Base-by-base conservation (phyloP, 2,888 invertebrate species). In the Eupithecia exiguata region DNA sequence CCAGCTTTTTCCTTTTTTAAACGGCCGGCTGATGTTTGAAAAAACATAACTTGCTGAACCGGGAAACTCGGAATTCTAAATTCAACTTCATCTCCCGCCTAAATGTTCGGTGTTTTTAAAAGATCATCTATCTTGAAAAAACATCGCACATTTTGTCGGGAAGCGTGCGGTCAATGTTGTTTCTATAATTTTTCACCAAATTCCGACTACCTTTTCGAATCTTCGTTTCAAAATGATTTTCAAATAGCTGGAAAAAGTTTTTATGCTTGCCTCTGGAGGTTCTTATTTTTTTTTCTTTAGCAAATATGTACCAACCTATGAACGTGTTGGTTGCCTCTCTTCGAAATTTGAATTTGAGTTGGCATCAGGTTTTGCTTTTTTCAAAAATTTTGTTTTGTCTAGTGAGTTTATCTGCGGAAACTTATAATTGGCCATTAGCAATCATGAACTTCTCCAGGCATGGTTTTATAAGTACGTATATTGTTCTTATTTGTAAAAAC, bases 1-100 rank as follows among this genome's bases (percentile, higher is more conserved):
- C 25, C 25, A 25, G 12, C 58, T 21, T 58, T 12, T 58, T 25
- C 9, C 25, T 25, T 25, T 58, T 58, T 58, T 58, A 58, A 14
- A 14, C 58, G 58, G 5, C 58, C 25, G 25, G 58, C 5, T 58
- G 53, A 53, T 53, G 58, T 21, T 58, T 14, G 58, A 58, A 62
- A 62, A 62, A 62, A 62, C 18, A 62, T 35, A 58, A 58, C 58
- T 58, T 58, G 21, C 58, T 58, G 58, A 58, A 58, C 12, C 53
- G 53, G 21, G 53, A 53, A 53, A 53, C 4, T 58, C 25, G 3
- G 53, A 53, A 1, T 3, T 53, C 53, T 53, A 18, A 21, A 53
- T 53, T 53, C 53, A 53, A 58, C 25, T 58, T 58, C 14, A 58
- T 58, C 58, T 62, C 62, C 35, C 35, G 62, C 35, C 18, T 18